phyloP scores from a whole-genome alignment of 2,797 vertebrate genomes.

The Sternarchorhynchus goeldii region DNA sequence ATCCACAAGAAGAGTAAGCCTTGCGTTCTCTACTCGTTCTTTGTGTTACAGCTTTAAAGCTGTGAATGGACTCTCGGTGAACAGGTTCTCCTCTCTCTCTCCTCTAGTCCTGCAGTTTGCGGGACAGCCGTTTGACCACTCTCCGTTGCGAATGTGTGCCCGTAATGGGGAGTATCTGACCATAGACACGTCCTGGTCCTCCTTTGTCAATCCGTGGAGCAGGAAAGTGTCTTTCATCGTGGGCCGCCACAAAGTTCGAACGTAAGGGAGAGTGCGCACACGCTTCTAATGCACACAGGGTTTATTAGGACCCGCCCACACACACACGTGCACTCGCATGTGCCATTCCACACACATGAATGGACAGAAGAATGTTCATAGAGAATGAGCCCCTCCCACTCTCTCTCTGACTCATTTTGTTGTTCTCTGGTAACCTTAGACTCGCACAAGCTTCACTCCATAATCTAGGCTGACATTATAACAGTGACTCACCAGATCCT shows the following conservation, averaged over 20 bases:
- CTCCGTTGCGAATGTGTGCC: conserved; percentile 87
- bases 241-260: conserved; percentile 92
- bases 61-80: too few species aligned
- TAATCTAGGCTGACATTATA: conserved; percentile 11
- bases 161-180: conserved; percentile 89
- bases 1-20: conserved; percentile 90
- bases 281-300: background rate
- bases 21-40: background rate
- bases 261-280: conserved; percentile 72
- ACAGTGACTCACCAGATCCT: conserved; percentile 7
- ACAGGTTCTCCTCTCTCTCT: too few species aligned
- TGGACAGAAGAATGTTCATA: background rate
- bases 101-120: conserved; percentile 84
- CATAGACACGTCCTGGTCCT: conserved; percentile 94
- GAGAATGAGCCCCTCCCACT: background rate
- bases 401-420: background rate
- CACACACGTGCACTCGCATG: conserved; percentile 35
- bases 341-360: conserved; percentile 6
- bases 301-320: conserved; percentile 13
- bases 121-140: conserved; percentile 87
- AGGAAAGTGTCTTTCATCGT: conserved; percentile 91
- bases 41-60: background rate
- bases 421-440: background rate
- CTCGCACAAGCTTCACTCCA: background rate
- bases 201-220: conserved; percentile 95